Evolutionary conservation across 2,888 invertebrate genomes (phyloP), one percentile per base, ranked within the genome.

Genomic region (Macaria liturata): DNA sequence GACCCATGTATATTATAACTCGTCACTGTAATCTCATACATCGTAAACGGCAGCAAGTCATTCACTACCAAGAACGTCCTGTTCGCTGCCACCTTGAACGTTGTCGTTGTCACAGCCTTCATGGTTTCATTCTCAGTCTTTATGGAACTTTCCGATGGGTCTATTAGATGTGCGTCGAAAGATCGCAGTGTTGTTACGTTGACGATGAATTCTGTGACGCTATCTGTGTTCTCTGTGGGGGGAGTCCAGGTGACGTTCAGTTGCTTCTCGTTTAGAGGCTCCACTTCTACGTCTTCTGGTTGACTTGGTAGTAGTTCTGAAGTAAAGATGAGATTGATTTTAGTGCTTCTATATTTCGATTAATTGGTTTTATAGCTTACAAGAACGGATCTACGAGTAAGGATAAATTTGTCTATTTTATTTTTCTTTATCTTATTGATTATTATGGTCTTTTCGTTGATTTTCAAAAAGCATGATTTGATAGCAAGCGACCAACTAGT

Each of bases 21-120:
- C 0, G 94, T 94, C 7, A 97, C 95, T 0, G 94, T 93, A 4
- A 97, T 92, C 74, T 97, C 96, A 78, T 97, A 97, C 97, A 97
- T 97, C 0, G 96, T 96, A 74, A 95, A 95, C 0, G 97, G 95
- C 8, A 92, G 89, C 40, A 97, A 86, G 74, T 95, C 93, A 68
- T 93, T 93, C 3, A 96, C 75, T 0, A 94, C 81, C 0, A 94
- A 86, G 52, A 84, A 92, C 1, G 93, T 95, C 68, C 93, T 92
- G 64, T 93, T 93, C 3, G 92, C 90, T 3, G 93, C 91, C 0
- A 96, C 95, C 73, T 91, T 93, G 52, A 89, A 86, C 49, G 91
- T 92, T 67, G 90, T 78, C 0, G 86, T 79, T 71, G 80, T 67
- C 49, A 71, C 65, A 49, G 68, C 71, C 50, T 71, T 83, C 54